phyloP scores from a whole-genome alignment of 2,113 vertebrate genomes.

The Caranx ignobilis region DNA sequence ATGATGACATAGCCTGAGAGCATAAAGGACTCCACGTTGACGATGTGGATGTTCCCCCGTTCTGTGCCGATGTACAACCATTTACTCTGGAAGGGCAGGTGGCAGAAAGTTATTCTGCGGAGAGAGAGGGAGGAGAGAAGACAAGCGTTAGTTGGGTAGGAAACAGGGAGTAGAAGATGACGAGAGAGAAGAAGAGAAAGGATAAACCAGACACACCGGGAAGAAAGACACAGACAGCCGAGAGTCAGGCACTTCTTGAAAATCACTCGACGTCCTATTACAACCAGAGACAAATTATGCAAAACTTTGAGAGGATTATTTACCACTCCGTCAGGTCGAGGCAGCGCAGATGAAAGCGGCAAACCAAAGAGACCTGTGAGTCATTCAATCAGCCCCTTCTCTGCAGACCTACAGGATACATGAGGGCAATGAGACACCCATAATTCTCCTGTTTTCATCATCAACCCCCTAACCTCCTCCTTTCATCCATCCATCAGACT shows the following conservation, averaged over 20 bases:
- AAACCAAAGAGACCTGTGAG: slow-evolving; percentile 53
- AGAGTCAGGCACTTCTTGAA: slow-evolving; percentile 19
- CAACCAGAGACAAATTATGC: slow-evolving; percentile 54
- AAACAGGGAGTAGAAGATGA: not conserved
- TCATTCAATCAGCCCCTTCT: slow-evolving; percentile 50
- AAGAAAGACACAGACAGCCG: slow-evolving; percentile 8
- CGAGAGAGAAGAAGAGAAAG: not conserved
- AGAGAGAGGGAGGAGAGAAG: slow-evolving; percentile 49
- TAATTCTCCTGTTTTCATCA: slow-evolving; percentile 64
- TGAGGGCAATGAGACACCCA: slow-evolving; percentile 39
- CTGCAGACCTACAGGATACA: slow-evolving; percentile 39
- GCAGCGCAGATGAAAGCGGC: slow-evolving; percentile 46
- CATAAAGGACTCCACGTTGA: slow-evolving; percentile 99
- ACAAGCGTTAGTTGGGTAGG: not conserved
- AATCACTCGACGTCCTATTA: slow-evolving; percentile 36
- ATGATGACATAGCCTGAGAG: slow-evolving; percentile 99
- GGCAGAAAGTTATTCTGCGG: slow-evolving; percentile 97
- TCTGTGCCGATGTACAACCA: slow-evolving; percentile 98
- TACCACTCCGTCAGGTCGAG: slow-evolving; percentile 46
- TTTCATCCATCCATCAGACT: slow-evolving; percentile 74
- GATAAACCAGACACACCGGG: not conserved
- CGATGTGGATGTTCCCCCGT: slow-evolving; percentile 98
- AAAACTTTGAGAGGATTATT: slow-evolving; percentile 58
- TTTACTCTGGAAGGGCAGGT: slow-evolving; percentile 99
- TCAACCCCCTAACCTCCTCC: slow-evolving; percentile 34